phyloP scores from a whole-genome alignment of 2,797 vertebrate genomes.

The Champsocephalus gunnari region DNA sequence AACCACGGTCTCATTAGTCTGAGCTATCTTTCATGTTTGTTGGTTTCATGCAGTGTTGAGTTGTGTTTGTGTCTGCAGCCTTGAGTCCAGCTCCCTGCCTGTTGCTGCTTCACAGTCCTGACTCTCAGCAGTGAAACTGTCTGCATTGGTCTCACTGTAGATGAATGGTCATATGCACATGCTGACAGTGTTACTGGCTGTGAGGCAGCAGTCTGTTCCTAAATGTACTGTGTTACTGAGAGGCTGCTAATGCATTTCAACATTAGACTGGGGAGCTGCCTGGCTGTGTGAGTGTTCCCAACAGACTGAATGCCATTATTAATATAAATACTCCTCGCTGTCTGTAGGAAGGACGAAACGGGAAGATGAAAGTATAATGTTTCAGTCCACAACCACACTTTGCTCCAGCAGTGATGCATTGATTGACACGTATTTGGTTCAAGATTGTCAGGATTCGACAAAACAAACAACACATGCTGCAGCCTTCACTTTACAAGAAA shows the following conservation, averaged over 20 bases:
- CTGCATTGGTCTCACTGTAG: conserved; percentile 6
- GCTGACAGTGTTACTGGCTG: conserved; percentile 4
- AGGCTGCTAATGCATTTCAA: neutral
- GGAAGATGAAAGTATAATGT: conserved; percentile 1
- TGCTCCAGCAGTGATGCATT: conserved; percentile 12
- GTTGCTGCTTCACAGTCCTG: conserved; percentile 4
- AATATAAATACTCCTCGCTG: neutral
- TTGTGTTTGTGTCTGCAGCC: conserved; percentile 12
- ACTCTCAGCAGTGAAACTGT: conserved; percentile 4
- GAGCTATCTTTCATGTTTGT: conserved; percentile 17
- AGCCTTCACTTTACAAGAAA: neutral
- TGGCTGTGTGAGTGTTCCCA: neutral
- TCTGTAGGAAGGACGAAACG: neutral
- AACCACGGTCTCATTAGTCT: conserved; percentile 3
- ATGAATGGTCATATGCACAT: conserved; percentile 6
- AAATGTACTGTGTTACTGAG: neutral
- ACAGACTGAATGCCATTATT: neutral
- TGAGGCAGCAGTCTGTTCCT: conserved; percentile 3
- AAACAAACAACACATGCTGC: neutral
- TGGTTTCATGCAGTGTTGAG: conserved; percentile 18
- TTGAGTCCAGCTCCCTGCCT: neutral
- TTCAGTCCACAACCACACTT: conserved; percentile 21
- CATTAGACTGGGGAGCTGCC: neutral
- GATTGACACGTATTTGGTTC: conserved; percentile 2
- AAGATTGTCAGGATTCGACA: neutral